These are phyloP conservation scores for Microcebus griseorufus DNA, from an alignment of 2,113 vertebrate genomes.

Conservation along the genomic window DNA sequence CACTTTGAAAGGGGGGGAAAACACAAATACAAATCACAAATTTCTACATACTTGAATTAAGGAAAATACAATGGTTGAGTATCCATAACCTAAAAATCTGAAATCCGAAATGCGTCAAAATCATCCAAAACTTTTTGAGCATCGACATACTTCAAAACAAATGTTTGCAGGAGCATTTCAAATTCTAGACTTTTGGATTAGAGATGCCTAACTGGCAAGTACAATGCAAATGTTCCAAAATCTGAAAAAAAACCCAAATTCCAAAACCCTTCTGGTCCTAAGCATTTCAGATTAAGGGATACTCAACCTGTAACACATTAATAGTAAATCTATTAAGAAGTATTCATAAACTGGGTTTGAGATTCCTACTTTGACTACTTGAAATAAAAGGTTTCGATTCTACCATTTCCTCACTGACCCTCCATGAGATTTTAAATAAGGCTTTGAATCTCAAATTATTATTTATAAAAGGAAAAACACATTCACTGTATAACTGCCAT, in stretches of 20 bases:
- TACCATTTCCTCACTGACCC: background rate
- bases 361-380: slow-evolving; percentile 38
- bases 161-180: background rate
- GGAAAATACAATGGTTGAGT: background rate
- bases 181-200: background rate
- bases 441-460: background rate
- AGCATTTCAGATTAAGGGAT: background rate
- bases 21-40: background rate
- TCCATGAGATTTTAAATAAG: background rate
- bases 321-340: background rate
- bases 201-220: background rate
- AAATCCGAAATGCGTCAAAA: background rate
- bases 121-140: background rate
- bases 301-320: background rate
- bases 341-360: background rate
- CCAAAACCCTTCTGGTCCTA: background rate
- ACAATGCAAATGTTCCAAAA: background rate
- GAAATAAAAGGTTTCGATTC: background rate
- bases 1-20: background rate
- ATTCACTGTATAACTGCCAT: background rate
- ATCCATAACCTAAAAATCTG: background rate
- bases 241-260: background rate
- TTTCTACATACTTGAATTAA: background rate
- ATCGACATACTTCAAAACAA: background rate
- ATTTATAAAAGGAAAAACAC: background rate